These are phyloP conservation scores for Schlechtendalia chinensis DNA, from an alignment of 1,140 invertebrate genomes.

Conservation along the genomic window DNA sequence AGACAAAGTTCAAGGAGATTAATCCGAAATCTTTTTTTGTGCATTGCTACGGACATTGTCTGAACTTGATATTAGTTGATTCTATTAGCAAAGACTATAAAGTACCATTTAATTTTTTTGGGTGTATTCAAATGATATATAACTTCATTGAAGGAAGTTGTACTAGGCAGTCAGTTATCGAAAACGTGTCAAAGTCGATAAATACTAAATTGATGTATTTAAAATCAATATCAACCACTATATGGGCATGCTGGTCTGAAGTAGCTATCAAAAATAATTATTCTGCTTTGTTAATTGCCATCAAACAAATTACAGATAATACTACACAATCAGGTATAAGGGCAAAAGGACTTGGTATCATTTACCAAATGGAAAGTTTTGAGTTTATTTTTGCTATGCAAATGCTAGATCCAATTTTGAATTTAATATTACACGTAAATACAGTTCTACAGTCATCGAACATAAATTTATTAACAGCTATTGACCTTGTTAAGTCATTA, in stretches of 20 bases:
- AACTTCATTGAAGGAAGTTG: slow-evolving; percentile 51
- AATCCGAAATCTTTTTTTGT: slow-evolving; percentile 17
- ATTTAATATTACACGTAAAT: slow-evolving; percentile 49
- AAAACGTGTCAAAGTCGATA: slow-evolving; percentile 48
- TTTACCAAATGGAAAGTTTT: slow-evolving; percentile 50
- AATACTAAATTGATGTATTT: slow-evolving; percentile 48
- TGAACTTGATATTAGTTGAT: slow-evolving; percentile 26
- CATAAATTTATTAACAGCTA: slow-evolving; percentile 48
- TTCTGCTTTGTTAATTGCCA: slow-evolving; percentile 30
- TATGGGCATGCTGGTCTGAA: slow-evolving; percentile 50
- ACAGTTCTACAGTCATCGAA: slow-evolving; percentile 39
- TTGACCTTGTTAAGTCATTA: not conserved
- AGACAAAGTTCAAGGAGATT: slow-evolving; percentile 42
- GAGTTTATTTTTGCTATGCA: slow-evolving; percentile 48
- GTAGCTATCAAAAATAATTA: slow-evolving; percentile 46
- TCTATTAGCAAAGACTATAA: not conserved
- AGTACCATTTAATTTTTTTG: slow-evolving; percentile 45
- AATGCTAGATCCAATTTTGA: slow-evolving; percentile 47
- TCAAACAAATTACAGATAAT: slow-evolving; percentile 25
- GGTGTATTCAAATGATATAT: slow-evolving; percentile 39
- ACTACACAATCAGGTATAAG: slow-evolving; percentile 13
- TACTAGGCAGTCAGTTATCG: slow-evolving; percentile 49
- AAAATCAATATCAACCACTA: slow-evolving; percentile 49
- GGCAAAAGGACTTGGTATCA: slow-evolving; percentile 40
- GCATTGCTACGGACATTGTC: slow-evolving; percentile 16